phyloP scores from a whole-genome alignment of 1,140 invertebrate genomes.

The Halictus rubicundus region DNA sequence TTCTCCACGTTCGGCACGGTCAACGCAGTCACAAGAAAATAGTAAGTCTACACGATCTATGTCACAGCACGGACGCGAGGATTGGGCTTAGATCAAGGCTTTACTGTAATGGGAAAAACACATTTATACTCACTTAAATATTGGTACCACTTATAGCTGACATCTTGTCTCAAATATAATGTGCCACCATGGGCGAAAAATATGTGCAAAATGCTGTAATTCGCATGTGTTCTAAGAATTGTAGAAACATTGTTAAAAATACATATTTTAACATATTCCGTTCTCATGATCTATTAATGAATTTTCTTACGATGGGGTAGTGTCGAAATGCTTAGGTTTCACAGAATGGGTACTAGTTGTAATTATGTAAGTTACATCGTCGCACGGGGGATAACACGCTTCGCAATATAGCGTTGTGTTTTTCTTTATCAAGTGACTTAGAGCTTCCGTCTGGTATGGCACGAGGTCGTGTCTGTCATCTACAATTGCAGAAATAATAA shows the following conservation, averaged over 20 bases:
- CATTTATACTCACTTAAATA: slow-evolving; percentile 73
- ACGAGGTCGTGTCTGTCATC: slow-evolving; percentile 52
- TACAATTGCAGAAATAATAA: slow-evolving; percentile 7
- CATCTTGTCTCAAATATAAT: slow-evolving; percentile 66
- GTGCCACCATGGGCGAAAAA: slow-evolving; percentile 66
- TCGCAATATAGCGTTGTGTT: slow-evolving; percentile 48
- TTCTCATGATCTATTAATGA: too few species aligned
- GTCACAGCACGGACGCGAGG: too few species aligned
- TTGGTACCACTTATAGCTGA: slow-evolving; percentile 75
- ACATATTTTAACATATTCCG: too few species aligned
- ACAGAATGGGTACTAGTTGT: slow-evolving; percentile 17
- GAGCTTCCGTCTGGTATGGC: slow-evolving; percentile 32
- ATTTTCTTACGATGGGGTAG: too few species aligned
- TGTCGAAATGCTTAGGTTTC: neutral
- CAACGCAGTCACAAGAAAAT: too few species aligned
- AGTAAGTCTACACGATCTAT: too few species aligned
- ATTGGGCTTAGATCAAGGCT: too few species aligned
- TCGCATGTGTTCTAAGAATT: neutral
- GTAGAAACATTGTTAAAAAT: too few species aligned
- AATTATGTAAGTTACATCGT: slow-evolving; percentile 58
- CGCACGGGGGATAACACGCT: slow-evolving; percentile 64
- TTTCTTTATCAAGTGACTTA: neutral
- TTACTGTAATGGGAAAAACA: too few species aligned
- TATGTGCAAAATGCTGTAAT: slow-evolving; percentile 70
- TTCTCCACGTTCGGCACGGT: too few species aligned